Evolutionary conservation across 1,140 invertebrate genomes (phyloP).

Genomic region (Hirudo medicinalis): DNA sequence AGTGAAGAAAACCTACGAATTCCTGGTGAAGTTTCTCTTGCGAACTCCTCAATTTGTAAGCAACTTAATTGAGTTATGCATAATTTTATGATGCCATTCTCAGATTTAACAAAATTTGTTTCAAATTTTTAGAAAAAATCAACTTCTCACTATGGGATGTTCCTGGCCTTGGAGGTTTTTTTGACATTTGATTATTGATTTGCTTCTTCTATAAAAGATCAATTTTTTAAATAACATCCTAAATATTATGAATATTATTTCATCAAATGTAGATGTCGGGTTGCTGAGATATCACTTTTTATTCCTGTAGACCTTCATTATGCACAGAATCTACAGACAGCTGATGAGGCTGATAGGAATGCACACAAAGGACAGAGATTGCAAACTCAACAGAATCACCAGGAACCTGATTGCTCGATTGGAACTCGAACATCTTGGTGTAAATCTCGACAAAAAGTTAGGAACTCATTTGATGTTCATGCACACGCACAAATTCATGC

Average conservation of each 20-base stretch:
- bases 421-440: not conserved
- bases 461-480: not conserved
- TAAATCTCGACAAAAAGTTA: not conserved
- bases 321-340: slow-evolving; percentile 4
- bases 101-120: too few species aligned
- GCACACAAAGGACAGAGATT: not conserved
- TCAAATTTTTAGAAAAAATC: too few species aligned
- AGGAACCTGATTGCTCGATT: not conserved
- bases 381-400: not conserved
- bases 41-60: too few species aligned
- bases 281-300: not conserved
- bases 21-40: too few species aligned
- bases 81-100: too few species aligned
- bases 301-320: not conserved
- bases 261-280: not conserved
- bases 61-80: too few species aligned
- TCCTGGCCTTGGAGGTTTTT: not conserved
- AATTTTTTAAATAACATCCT: not conserved
- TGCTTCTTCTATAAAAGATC: not conserved
- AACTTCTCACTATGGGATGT: not conserved
- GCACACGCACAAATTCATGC: not conserved
- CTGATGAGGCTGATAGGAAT: not conserved
- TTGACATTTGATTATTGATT: not conserved
- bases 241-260: not conserved
- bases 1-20: too few species aligned